Percentiles rank a stretch among this genome's conserved stretches.
Evolutionary conservation across 2,113 vertebrate genomes (phyloP).

Genomic region (Gadus macrocephalus): DNA sequence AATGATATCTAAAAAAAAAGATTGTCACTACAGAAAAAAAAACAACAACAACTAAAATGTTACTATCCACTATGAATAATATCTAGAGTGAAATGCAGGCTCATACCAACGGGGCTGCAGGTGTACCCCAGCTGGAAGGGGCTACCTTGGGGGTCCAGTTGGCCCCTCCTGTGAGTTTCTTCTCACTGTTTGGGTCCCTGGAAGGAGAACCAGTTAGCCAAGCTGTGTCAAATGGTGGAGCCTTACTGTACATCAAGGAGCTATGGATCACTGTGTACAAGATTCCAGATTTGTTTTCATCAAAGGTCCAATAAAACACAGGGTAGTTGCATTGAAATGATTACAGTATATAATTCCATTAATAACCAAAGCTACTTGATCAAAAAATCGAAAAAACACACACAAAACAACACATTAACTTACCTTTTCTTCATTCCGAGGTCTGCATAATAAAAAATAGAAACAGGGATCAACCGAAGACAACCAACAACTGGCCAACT

Average conservation of each 20-base stretch:
- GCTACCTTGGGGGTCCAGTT: slow-evolving; percentile 97
- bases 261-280: neutral
- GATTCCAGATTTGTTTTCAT: neutral
- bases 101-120: slow-evolving; percentile 81
- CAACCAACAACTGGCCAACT: slow-evolving; percentile 18
- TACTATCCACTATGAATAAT: no score
- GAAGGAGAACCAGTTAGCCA: slow-evolving; percentile 22
- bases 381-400: neutral
- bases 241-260: no score
- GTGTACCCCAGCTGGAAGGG: slow-evolving; percentile 85
- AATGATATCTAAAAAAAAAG: no score
- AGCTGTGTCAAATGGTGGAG: no score
- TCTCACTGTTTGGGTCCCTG: slow-evolving; percentile 86
- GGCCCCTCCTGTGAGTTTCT: slow-evolving; percentile 92
- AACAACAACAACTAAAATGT: no score
- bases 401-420: slow-evolving; percentile 58
- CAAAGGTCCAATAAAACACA: neutral
- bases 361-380: neutral
- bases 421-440: slow-evolving; percentile 97
- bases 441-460: slow-evolving; percentile 70
- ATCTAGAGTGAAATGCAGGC: no score
- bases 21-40: no score
- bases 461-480: slow-evolving; percentile 13
- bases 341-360: no score
- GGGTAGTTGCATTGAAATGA: neutral